A percentile compares a stretch with the other conserved stretches of the same genome.
Conservation (phyloP, 2,113 vertebrate species). For the Rhinoptilus africanus region DNA sequence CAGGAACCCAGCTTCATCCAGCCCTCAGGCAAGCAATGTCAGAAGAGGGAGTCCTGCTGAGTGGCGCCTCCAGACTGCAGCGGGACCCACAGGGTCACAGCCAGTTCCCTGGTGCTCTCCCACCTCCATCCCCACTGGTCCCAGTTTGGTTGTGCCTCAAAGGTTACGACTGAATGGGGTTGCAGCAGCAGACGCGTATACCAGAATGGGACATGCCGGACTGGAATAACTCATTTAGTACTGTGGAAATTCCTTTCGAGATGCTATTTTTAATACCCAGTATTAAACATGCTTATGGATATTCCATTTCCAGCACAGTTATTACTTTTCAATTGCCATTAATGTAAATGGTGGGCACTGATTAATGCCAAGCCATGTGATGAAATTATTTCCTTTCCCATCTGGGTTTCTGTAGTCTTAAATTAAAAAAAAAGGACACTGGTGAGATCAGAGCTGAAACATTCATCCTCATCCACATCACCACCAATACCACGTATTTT, state of each 20-base stretch:
- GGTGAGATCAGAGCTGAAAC: neutral
- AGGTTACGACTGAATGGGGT: neutral
- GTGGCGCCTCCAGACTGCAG: accelerated
- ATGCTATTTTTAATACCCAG: slow-evolving; percentile 33
- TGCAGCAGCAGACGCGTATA: neutral
- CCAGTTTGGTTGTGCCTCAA: neutral
- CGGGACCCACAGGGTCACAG: neutral
- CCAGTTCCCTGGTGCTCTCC: neutral
- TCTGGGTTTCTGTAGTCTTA: neutral
- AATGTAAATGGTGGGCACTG: neutral
- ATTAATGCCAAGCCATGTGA: slow-evolving; percentile 25
- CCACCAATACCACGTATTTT: neutral
- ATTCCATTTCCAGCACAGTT: slow-evolving; percentile 25
- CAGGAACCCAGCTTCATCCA: neutral
- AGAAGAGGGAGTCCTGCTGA: neutral
- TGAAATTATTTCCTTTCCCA: slow-evolving; percentile 12
- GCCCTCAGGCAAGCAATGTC: accelerated
- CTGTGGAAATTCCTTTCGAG: neutral
- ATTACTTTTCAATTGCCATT: neutral
- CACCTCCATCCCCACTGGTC: neutral
- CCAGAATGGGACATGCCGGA: accelerated
- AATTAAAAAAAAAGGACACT: neutral
- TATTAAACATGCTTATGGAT: neutral
- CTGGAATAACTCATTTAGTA: neutral
- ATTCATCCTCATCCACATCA: neutral